Evolutionary conservation across 2,113 vertebrate genomes (phyloP).

Genomic region (Turnix velox): DNA sequence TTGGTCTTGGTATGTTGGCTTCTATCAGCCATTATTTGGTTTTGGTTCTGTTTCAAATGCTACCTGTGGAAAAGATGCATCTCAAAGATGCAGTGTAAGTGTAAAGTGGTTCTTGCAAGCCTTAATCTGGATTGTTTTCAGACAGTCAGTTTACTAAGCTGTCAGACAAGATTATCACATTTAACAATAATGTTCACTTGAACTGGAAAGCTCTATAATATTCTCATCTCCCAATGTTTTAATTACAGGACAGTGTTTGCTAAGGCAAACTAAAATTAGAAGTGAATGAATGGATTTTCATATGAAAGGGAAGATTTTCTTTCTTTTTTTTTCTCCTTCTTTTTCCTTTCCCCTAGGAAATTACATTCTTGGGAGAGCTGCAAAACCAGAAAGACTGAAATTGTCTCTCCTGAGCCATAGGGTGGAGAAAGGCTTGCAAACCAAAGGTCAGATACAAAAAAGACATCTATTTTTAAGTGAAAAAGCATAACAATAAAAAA

Average conservation of each 20-base stretch:
- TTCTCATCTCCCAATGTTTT: constrained; percentile 71
- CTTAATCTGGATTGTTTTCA: not conserved
- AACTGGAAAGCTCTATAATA: constrained; percentile 63
- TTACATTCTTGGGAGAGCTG: constrained; percentile 70
- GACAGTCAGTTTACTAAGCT: not conserved
- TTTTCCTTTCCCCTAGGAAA: constrained; percentile 53
- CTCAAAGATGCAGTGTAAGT: not conserved
- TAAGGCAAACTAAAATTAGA: constrained; percentile 73
- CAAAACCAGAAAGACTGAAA: constrained; percentile 66
- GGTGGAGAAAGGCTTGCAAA: constrained; percentile 54
- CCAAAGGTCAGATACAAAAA: constrained; percentile 29
- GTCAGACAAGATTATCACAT: constrained; percentile 43
- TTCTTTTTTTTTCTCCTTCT: not conserved
- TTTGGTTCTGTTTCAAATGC: not conserved
- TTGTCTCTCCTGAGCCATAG: constrained; percentile 42
- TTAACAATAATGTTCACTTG: constrained; percentile 56
- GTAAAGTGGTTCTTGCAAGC: not conserved
- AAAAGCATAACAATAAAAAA: not conserved
- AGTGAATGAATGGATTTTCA: constrained; percentile 68
- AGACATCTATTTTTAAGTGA: constrained; percentile 37
- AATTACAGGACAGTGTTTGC: constrained; percentile 64
- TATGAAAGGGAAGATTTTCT: constrained; percentile 61
- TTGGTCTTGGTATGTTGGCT: not conserved
- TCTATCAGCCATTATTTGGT: not conserved
- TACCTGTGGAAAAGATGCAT: not conserved